Conservation (phyloP, 2,888 invertebrate genomes). For the Agriopis marginaria region DNA sequence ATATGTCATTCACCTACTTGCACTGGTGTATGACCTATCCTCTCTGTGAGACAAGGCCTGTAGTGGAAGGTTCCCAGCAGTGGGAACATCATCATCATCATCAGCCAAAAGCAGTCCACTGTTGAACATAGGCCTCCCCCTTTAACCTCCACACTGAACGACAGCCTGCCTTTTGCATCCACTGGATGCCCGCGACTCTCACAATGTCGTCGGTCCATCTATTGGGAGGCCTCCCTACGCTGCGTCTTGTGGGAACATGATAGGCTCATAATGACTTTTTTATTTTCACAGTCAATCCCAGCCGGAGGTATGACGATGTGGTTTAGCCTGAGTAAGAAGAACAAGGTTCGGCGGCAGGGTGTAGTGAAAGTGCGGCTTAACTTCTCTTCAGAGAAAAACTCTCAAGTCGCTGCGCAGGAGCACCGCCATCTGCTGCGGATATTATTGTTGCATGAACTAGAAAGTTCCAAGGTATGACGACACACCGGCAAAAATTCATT, state of each 20-base stretch:
- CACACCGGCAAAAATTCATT: neutral
- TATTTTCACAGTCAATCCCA: constrained; percentile 91
- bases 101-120: too few species aligned
- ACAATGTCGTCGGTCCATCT: too few species aligned
- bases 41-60: too few species aligned
- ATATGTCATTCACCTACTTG: too few species aligned
- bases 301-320: constrained; percentile 97
- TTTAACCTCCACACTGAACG: too few species aligned
- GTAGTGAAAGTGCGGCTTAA: constrained; percentile 93
- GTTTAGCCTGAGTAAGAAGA: constrained; percentile 95
- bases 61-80: neutral
- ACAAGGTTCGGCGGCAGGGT: constrained; percentile 94
- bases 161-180: too few species aligned
- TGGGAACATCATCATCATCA: too few species aligned
- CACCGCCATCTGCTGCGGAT: constrained; percentile 92
- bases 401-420: constrained; percentile 94
- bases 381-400: constrained; percentile 95
- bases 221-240: too few species aligned
- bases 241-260: neutral
- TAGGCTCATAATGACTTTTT: neutral
- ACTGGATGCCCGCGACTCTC: too few species aligned
- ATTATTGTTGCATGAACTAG: constrained; percentile 92
- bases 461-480: constrained; percentile 88
- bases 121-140: too few species aligned
- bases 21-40: too few species aligned